Percentiles rank a stretch among this genome's conserved stretches.
Conservation (phyloP, 2,888 invertebrate species). For the Flexamia atlantica region DNA sequence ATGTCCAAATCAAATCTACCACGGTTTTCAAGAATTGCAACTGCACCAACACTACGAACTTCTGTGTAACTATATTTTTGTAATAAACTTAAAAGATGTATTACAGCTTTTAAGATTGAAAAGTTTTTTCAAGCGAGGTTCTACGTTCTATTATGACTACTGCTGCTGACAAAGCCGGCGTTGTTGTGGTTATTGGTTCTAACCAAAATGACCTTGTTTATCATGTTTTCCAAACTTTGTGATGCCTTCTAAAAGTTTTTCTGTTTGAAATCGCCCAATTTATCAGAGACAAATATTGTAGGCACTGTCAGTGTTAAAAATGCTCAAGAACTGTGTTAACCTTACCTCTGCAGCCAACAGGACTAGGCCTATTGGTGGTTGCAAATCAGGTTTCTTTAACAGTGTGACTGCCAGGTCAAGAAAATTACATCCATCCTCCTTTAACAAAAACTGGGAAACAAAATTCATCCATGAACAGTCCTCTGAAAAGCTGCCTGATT, state of each 20-base stretch:
- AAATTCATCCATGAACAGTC: conserved; percentile 2
- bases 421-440: background rate
- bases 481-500: conserved; percentile 62
- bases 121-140: too few relatives aligned
- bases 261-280: too few relatives aligned
- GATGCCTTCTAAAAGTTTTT: too few relatives aligned
- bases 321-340: conserved; percentile 3
- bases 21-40: too few relatives aligned
- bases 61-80: too few relatives aligned
- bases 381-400: background rate
- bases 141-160: too few relatives aligned
- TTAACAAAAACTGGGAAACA: background rate
- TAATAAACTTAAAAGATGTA: too few relatives aligned
- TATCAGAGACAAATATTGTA: too few relatives aligned
- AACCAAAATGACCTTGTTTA: conserved; percentile 23
- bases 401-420: background rate
- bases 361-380: background rate
- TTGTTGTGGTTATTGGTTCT: background rate
- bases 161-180: conserved; percentile 38
- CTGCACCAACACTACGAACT: too few relatives aligned
- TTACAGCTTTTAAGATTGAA: too few relatives aligned
- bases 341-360: background rate
- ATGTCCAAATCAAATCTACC: too few relatives aligned
- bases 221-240: too few relatives aligned
- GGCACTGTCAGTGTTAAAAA: background rate